phyloP scores from a whole-genome alignment of 2,888 invertebrate species.

The Gortyna flavago region DNA sequence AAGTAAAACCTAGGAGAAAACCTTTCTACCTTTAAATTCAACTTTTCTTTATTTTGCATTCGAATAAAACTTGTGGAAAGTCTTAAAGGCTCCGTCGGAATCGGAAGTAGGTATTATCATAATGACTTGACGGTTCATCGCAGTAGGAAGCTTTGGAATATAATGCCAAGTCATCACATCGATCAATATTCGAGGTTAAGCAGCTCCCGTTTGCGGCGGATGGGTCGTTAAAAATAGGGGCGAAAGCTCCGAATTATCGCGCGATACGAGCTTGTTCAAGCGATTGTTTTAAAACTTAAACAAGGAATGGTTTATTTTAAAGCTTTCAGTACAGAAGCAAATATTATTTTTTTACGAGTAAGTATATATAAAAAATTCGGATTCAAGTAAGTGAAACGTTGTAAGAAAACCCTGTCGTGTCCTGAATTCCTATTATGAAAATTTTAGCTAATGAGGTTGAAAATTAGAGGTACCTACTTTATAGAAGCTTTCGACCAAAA shows the following conservation, averaged over 20 bases:
- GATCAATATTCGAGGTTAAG: conserved; percentile 65
- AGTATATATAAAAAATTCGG: too few species aligned
- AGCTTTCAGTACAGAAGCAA: not conserved
- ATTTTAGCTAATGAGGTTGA: not conserved
- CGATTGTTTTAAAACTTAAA: conserved; percentile 21
- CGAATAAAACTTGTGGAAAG: conserved; percentile 8
- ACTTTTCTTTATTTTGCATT: not conserved
- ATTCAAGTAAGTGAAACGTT: not conserved
- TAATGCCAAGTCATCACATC: conserved; percentile 60
- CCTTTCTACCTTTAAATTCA: not conserved
- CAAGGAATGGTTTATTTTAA: conserved; percentile 12
- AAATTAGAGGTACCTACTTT: not conserved
- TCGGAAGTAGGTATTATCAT: conserved; percentile 21
- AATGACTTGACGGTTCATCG: conserved; percentile 49
- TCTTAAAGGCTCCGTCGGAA: conserved; percentile 9
- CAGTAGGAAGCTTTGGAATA: conserved; percentile 22
- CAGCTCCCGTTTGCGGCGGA: conserved; percentile 37
- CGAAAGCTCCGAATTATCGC: conserved; percentile 35
- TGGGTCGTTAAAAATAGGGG: conserved; percentile 50
- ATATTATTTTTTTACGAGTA: not conserved
- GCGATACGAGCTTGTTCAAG: not conserved
- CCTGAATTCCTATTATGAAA: not conserved
- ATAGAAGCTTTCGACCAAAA: not conserved
- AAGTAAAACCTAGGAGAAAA: not conserved
- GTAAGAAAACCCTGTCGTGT: not conserved